Base-by-base conservation (phyloP, 2,888 invertebrate genomes). In the Ellobium chinense region DNA sequence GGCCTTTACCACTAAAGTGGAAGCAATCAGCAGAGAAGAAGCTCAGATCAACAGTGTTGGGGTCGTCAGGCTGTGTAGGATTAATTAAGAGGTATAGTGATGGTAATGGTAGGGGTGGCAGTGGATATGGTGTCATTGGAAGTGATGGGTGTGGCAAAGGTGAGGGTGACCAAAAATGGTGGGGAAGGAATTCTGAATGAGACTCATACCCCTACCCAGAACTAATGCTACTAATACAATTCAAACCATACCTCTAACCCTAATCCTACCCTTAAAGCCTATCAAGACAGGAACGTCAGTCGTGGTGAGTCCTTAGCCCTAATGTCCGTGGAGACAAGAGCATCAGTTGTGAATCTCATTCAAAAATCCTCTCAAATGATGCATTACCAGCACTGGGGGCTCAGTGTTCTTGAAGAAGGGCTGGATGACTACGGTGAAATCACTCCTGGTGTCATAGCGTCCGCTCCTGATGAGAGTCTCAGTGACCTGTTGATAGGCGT, bases 11-110 rank as follows among this genome's bases (percentile, higher is more conserved):
- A 70, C 91, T 90, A 29, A 91, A 88, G 81, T 92, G 91, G 85
- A 92, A 92, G 81, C 92, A 92, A 82, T 92, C 92, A 1, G 91
- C 91, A 5, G 91, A 89, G 83, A 92, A 91, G 81, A 87, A 62
- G 9, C 34, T 63, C 75, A 75, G 70, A 24, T 75, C 60, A 27
- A 37, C 65, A 31, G 39, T 39, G 69, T 69, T 54, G n/a, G 69
- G 69, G 18, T 69, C 27, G 27, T 21, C 14, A 36, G 69, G 58
- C 60, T 72, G 72, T 39, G 24, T 14, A 4, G 4, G 70, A 37
- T 2, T n/a, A n/a, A n/a, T n/a, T n/a, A n/a, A n/a, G n/a, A n/a
- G n/a, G n/a, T n/a, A n/a, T n/a, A n/a, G 37, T 68, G 7, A 12
- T 18, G 7, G 14, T 31, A 37, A 7, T 68, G n/a, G 68, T 68